These are phyloP conservation scores for Propsilocerus akamusi DNA, from an alignment of 1,140 invertebrate species.

Conservation along the genomic window DNA sequence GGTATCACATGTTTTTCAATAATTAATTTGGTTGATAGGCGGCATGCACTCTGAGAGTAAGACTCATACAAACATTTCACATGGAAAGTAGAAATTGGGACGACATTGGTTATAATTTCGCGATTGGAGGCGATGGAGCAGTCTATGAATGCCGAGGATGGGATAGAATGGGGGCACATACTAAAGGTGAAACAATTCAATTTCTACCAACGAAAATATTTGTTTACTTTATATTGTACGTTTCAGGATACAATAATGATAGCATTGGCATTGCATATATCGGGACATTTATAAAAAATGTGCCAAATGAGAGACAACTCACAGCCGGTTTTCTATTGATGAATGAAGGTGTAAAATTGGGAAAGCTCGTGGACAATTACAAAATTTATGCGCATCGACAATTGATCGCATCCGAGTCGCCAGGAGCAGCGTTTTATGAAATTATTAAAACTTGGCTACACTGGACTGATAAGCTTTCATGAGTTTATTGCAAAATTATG, in stretches of 20 bases:
- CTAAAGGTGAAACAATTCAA: slow-evolving; percentile 14
- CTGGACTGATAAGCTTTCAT: too few species aligned
- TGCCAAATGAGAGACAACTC: slow-evolving; percentile 31
- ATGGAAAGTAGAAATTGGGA: slow-evolving; percentile 29
- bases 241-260: slow-evolving; percentile 31
- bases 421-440: slow-evolving; percentile 36
- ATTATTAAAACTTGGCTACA: slow-evolving; percentile 37
- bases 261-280: slow-evolving; percentile 49
- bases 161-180: slow-evolving; percentile 37
- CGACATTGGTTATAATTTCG: slow-evolving; percentile 40
- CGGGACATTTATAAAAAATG: slow-evolving; percentile 38
- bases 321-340: slow-evolving; percentile 35
- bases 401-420: slow-evolving; percentile 36
- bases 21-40: not conserved
- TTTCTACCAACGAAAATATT: not conserved
- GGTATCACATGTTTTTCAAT: not conserved
- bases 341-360: slow-evolving; percentile 34
- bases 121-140: slow-evolving; percentile 51
- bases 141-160: slow-evolving; percentile 49
- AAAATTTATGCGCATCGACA: slow-evolving; percentile 40
- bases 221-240: not conserved
- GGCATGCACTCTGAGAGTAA: slow-evolving; percentile 17
- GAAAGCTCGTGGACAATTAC: slow-evolving; percentile 33
- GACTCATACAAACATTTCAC: slow-evolving; percentile 35
- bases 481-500: too few species aligned